Percentiles rank a stretch among this genome's conserved stretches.
Conservation (phyloP, 1,140 invertebrate species). For the Dendrolimus kikuchii region DNA sequence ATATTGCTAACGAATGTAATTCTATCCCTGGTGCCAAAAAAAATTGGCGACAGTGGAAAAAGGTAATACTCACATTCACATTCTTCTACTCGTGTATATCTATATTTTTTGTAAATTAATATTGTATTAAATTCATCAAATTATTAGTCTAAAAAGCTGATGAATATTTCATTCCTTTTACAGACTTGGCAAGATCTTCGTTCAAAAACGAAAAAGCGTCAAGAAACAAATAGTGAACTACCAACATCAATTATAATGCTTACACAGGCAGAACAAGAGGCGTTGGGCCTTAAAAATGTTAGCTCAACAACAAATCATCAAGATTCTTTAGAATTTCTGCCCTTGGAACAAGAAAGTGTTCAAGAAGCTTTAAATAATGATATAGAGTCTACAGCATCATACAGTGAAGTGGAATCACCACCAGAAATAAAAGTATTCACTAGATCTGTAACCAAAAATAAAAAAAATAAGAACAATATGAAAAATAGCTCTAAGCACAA, state of each 20-base stretch:
- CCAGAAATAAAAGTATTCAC: slow-evolving; percentile 44
- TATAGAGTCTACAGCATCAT: slow-evolving; percentile 22
- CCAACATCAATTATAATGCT: slow-evolving; percentile 29
- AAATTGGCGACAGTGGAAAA: slow-evolving; percentile 61
- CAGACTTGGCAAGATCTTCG: slow-evolving; percentile 61
- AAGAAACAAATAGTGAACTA: slow-evolving; percentile 34
- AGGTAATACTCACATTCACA: slow-evolving; percentile 26
- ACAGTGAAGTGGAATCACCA: slow-evolving; percentile 43
- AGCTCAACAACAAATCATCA: slow-evolving; percentile 23
- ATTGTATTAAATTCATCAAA: no score
- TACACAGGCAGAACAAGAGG: slow-evolving; percentile 39
- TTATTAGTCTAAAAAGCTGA: no score
- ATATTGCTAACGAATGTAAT: slow-evolving; percentile 54
- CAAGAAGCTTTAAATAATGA: slow-evolving; percentile 33
- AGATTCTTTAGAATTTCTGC: slow-evolving; percentile 34
- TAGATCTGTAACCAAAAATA: slow-evolving; percentile 18
- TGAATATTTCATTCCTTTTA: slow-evolving; percentile 14
- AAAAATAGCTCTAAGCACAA: slow-evolving; percentile 32
- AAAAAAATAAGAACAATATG: slow-evolving; percentile 23
- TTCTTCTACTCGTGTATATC: no score
- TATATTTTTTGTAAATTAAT: no score
- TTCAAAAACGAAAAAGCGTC: slow-evolving; percentile 48
- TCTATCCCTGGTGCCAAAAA: slow-evolving; percentile 50
- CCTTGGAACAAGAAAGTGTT: slow-evolving; percentile 27
- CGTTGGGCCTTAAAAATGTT: slow-evolving; percentile 34